Percentiles rank a stretch among this genome's conserved stretches.
Conservation (phyloP, 1,140 invertebrate species). For the Theocolax elegans region DNA sequence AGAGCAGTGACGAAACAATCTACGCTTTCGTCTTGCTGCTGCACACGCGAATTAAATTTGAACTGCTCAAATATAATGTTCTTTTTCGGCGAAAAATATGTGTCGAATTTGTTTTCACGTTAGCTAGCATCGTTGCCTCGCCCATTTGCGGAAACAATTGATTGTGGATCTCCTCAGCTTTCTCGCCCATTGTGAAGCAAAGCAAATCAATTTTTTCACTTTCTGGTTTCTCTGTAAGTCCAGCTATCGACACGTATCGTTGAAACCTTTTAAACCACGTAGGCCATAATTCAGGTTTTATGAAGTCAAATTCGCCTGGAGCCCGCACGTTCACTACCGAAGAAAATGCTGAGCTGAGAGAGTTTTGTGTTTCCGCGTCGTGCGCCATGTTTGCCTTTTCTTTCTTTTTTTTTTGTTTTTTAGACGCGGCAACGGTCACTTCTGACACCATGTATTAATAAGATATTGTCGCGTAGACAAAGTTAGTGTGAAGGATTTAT, state of each 20-base stretch:
- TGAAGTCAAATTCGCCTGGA: conserved; percentile 34
- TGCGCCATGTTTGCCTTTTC: too few relatives aligned
- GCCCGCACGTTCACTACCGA: background rate
- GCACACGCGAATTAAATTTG: too few relatives aligned
- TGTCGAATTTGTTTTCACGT: conserved; percentile 45
- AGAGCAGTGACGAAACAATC: too few relatives aligned
- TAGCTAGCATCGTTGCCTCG: conserved; percentile 30
- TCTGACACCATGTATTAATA: too few relatives aligned
- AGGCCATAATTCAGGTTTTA: conserved; percentile 41
- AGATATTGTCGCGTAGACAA: too few relatives aligned
- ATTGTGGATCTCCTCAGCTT: conserved; percentile 46
- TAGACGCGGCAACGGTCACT: too few relatives aligned
- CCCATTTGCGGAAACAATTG: conserved; percentile 33
- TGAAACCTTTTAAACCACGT: conserved; percentile 47
- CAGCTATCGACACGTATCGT: conserved; percentile 45
- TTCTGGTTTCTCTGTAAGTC: conserved; percentile 33
- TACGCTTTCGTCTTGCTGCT: too few relatives aligned
- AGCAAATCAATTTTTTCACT: conserved; percentile 49
- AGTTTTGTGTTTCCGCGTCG: too few relatives aligned
- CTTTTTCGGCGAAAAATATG: too few relatives aligned
- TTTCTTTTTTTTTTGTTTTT: too few relatives aligned
- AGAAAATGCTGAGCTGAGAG: too few relatives aligned
- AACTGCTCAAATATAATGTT: conserved; percentile 48
- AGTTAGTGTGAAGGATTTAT: too few relatives aligned
- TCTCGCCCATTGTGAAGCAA: conserved; percentile 49